phyloP scores from a whole-genome alignment of 2,113 vertebrate species.

The Rafetus swinhoei region DNA sequence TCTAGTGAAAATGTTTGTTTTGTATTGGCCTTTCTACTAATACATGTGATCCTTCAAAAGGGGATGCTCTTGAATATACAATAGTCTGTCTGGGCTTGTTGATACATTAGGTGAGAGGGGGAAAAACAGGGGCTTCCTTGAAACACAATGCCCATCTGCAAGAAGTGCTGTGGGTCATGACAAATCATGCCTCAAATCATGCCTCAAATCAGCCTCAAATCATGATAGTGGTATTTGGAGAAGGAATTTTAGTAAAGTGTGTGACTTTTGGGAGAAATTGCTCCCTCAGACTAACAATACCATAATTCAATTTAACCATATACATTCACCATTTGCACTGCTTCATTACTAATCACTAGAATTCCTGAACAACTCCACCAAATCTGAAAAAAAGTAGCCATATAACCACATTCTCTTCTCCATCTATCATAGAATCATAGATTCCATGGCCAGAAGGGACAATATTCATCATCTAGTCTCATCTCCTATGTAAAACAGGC shows the following conservation, averaged over 20 bases:
- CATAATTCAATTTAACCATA: neutral
- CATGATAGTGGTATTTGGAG: neutral
- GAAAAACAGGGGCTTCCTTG: neutral
- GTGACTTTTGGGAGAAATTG: neutral
- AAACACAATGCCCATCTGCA: neutral
- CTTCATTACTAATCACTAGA: neutral
- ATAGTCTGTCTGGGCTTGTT: too few relatives aligned
- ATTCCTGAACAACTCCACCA: neutral
- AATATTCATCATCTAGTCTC: neutral
- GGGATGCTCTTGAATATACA: too few relatives aligned
- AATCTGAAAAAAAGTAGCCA: neutral
- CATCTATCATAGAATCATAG: neutral
- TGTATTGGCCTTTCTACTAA: too few relatives aligned
- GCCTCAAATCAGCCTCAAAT: neutral
- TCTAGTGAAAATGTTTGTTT: too few relatives aligned
- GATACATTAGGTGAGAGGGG: neutral
- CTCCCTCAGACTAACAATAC: neutral
- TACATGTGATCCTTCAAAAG: too few relatives aligned
- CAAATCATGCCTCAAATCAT: neutral
- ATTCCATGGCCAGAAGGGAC: neutral
- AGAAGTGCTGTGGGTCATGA: neutral
- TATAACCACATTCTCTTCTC: neutral
- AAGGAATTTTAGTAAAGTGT: neutral
- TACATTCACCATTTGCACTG: fast-evolving
- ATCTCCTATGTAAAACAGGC: neutral